A percentile compares a stretch with the other conserved stretches of the same genome.
These are phyloP conservation scores for Drosophila lacicola DNA, from an alignment of 2,888 invertebrate species.

Conservation along the genomic window DNA sequence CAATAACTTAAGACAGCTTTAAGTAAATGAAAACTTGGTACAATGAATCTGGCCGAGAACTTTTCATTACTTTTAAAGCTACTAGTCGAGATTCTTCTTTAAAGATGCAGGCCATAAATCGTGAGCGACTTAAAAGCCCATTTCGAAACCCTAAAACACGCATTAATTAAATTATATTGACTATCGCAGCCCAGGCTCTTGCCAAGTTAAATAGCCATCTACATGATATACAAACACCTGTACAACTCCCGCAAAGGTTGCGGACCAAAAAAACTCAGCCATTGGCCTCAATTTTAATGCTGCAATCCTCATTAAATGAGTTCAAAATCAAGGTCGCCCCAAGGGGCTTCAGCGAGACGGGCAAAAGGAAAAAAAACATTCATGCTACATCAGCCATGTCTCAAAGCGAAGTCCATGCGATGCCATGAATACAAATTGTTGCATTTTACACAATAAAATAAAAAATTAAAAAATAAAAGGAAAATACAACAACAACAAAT, in stretches of 20 bases:
- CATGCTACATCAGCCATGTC: constrained; percentile 56
- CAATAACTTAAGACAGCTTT: too few relatives aligned
- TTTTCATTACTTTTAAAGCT: neutral
- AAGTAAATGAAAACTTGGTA: too few relatives aligned
- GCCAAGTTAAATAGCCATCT: constrained; percentile 23
- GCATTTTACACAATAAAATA: constrained; percentile 58
- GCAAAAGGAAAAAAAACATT: constrained; percentile 19
- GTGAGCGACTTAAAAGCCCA: constrained; percentile 2
- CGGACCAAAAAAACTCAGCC: constrained; percentile 34
- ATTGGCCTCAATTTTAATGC: constrained; percentile 61
- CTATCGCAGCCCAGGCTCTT: neutral
- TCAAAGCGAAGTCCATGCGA: constrained; percentile 47
- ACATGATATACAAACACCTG: constrained; percentile 35
- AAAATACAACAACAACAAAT: constrained; percentile 26
- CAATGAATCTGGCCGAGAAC: neutral
- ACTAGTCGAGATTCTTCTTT: neutral
- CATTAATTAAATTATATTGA: constrained; percentile 28
- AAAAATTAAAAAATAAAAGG: constrained; percentile 8
- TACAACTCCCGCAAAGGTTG: constrained; percentile 10
- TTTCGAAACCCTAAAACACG: neutral
- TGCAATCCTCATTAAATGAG: constrained; percentile 61
- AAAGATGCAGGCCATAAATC: constrained; percentile 3
- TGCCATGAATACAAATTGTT: constrained; percentile 77
- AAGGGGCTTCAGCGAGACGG: neutral
- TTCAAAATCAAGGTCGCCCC: constrained; percentile 75